Evolutionary conservation across 1,140 invertebrate species (phyloP), one percentile per base, ranked within the genome.

Genomic region (Tribolium madens): DNA sequence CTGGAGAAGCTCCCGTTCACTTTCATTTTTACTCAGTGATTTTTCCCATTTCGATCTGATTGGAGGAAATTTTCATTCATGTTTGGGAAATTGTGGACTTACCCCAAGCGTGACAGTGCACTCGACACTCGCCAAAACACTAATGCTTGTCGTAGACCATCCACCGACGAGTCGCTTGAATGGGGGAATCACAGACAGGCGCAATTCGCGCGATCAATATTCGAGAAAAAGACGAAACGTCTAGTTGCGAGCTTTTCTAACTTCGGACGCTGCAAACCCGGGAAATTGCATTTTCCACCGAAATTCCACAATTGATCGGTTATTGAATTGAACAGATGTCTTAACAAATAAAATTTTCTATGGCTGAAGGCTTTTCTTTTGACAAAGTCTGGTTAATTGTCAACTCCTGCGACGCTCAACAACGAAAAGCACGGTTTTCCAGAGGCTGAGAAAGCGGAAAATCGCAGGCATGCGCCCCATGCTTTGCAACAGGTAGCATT

Each of bases 1-100:
- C 80, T 74, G 42, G 80, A 81, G 47, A 79, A 81, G 36, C 76
- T 76, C 6, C 80, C 78, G 13, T 73, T 70, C 21, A 64, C 57
- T 18, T 64, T 64, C 57, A 64, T 64, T 18, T 64, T 33, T 31
- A 33, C 52, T 21, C 1, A n/a, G 17, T 26, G 10, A 2, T 57
- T 21, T 18, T 18, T 9, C 2, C 14, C 12, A 15, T 50, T 12
- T 17, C 12, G 10, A 50, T 50, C 48, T 50, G 15, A 12, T 0
- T 4, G 46, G 46, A 47, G 4, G 1, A 2, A 2, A 47, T 15
- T 50, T 50, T 50, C 48, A 64, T 64, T 64, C 57, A 64, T 33
- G 57, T 1, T 31, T 31, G 2, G 31, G n/a, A 50, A 71, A 7
- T 7, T 13, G 14, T 3, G 3, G 36, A 72, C 70, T 72, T 17